phyloP scores from a whole-genome alignment of 1,140 invertebrate species.

The Heliconius nattereri region DNA sequence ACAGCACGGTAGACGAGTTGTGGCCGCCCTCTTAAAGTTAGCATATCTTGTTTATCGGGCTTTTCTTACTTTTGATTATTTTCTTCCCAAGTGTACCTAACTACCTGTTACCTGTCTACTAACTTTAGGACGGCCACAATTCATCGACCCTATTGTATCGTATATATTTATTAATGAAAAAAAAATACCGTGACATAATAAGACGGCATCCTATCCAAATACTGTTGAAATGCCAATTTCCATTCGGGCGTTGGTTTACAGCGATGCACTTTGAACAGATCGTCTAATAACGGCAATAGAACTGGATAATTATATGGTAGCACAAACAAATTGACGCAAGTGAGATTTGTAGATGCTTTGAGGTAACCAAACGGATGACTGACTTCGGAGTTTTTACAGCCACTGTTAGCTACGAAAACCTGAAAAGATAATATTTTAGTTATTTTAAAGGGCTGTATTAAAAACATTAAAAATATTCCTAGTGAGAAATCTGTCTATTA shows the following conservation, averaged over 20 bases:
- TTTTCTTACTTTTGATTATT: no score
- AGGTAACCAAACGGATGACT: constrained; percentile 98
- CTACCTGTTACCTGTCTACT: no score
- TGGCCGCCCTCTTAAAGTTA: no score
- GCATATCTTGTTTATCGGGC: no score
- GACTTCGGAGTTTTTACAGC: constrained; percentile 91
- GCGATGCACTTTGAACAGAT: constrained; percentile 94
- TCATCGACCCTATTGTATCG: not conserved
- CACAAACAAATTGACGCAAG: constrained; percentile 97
- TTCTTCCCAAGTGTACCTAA: no score
- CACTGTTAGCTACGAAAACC: constrained; percentile 95
- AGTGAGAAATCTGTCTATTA: no score
- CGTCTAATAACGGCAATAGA: constrained; percentile 94
- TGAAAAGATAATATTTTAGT: constrained; percentile 55
- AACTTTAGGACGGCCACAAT: no score
- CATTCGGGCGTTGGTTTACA: constrained; percentile 95
- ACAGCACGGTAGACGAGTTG: no score
- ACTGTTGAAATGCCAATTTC: constrained; percentile 95
- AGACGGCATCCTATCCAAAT: constrained; percentile 96
- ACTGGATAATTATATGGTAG: constrained; percentile 99
- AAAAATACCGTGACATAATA: constrained; percentile 94
- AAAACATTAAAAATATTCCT: not conserved
- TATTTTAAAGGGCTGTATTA: not conserved
- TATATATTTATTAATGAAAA: not conserved
- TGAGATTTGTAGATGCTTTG: constrained; percentile 97